Conservation (phyloP, 2,888 invertebrate genomes). For the Asteroscopus sphinx region DNA sequence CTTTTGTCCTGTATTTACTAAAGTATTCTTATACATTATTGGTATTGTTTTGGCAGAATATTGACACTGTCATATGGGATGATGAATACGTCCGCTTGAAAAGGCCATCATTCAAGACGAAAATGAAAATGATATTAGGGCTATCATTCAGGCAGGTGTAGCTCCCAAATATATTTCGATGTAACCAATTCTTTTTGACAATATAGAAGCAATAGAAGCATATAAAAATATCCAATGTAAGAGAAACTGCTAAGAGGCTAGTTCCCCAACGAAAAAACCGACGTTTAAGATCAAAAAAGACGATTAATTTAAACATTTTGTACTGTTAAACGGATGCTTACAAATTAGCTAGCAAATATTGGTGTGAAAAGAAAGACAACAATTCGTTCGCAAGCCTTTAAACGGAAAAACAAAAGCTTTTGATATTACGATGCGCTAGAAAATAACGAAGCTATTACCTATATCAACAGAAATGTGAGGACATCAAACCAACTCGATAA, state of each 20-base stretch:
- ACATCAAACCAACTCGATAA: slow-evolving; percentile 49
- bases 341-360: no score
- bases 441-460: slow-evolving; percentile 31
- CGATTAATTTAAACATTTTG: no score
- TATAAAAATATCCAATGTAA: no score
- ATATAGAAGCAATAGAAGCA: no score
- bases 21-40: slow-evolving; percentile 18
- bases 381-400: no score
- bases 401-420: slow-evolving; percentile 12
- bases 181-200: not conserved
- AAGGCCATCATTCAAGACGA: slow-evolving; percentile 39
- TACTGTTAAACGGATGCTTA: no score
- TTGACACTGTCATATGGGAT: slow-evolving; percentile 63
- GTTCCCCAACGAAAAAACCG: no score
- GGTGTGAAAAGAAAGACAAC: not conserved
- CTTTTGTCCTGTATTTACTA: slow-evolving; percentile 11
- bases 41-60: slow-evolving; percentile 54
- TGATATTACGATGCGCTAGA: slow-evolving; percentile 12
- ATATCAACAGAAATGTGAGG: slow-evolving; percentile 33
- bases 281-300: no score
- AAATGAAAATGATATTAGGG: slow-evolving; percentile 18
- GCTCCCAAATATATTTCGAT: not conserved
- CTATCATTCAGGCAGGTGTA: slow-evolving; percentile 7
- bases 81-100: slow-evolving; percentile 60
- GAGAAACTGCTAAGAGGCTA: no score